Conservation (phyloP, 2,888 invertebrate species). For the Nomada goodeniana region DNA sequence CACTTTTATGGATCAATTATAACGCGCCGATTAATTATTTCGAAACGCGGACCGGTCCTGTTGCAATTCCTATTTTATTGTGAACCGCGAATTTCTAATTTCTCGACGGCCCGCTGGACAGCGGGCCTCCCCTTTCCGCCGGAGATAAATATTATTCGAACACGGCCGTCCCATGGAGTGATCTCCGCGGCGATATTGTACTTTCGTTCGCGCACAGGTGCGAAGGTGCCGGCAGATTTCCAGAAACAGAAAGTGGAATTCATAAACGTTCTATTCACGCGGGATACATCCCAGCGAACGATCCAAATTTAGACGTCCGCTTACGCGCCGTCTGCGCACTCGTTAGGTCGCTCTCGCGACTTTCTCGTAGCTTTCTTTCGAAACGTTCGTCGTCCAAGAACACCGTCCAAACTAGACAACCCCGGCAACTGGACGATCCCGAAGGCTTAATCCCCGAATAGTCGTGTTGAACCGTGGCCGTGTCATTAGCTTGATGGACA, state of each 20-base stretch:
- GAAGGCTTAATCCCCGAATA: too few relatives aligned
- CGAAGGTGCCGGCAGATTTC: too few relatives aligned
- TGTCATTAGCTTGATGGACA: not conserved
- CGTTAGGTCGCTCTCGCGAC: conserved; percentile 64
- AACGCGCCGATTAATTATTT: conserved; percentile 78
- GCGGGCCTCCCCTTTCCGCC: too few relatives aligned
- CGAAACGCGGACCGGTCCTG: conserved; percentile 63
- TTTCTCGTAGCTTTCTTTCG: not conserved
- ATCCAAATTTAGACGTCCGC: conserved; percentile 65
- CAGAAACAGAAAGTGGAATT: conserved; percentile 50
- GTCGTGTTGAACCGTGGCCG: too few relatives aligned
- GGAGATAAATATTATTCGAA: too few relatives aligned
- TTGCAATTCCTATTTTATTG: not conserved
- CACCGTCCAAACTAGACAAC: too few relatives aligned
- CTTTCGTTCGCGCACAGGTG: too few relatives aligned
- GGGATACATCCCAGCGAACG: conserved; percentile 14
- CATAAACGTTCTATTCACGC: conserved; percentile 50
- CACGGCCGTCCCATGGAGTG: too few relatives aligned
- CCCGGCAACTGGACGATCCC: too few relatives aligned
- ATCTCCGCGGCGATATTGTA: too few relatives aligned
- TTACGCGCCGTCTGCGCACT: conserved; percentile 59
- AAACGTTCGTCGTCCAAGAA: not conserved
- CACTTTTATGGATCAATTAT: conserved; percentile 80
- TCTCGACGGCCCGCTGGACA: too few relatives aligned
- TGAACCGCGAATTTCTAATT: too few relatives aligned